Evolutionary conservation across 2,888 invertebrate species (phyloP), one percentile per base, ranked within the genome.

Genomic region (Muschampia plurimacula): DNA sequence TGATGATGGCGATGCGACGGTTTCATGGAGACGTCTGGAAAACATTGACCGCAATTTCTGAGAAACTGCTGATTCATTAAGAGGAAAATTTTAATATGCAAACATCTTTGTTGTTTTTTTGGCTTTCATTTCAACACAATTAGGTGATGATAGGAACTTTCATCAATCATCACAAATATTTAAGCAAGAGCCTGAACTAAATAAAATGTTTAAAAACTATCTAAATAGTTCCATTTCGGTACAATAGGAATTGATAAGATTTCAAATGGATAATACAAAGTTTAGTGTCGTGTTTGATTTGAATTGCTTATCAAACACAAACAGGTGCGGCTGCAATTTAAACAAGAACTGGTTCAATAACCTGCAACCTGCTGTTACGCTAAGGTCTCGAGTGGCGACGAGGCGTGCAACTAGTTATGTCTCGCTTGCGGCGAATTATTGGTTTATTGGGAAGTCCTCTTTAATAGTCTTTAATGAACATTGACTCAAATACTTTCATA

Each of bases 261-360:
- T 60, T 39, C 49, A 66, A 15, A 70, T 59, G 46, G 64, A 59
- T 44, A 55, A 22, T 22, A 55, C 59, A 55, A 15, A 44, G 60
- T 59, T 44, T 22, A 46, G 28, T 60, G 57, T 39, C 44, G 46
- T 60, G 46, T 71, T 71, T 71, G 71, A 60, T 66, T 66, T 52
- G 28, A 60, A 49, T 60, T 41, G 71, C 66, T 71, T 71, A 71
- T 71, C 71, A 71, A 66, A 46, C 46, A 49, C 49, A 69, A 69
- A 72, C 72, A 72, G 72, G 72, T 67, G 72, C 67, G 72, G 66
- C 62, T 67, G 67, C 62, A 72, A 55, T 72, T 67, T 72, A 63
- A 55, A 67, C 72, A 62, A 52, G 67, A 71, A 66, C 62, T 66
- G 62, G 72, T 72, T 72, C 72, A 72, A 72, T 62, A 67, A 72